Evolutionary conservation across 2,113 vertebrate genomes (phyloP).

Genomic region (Pipra filicauda): DNA sequence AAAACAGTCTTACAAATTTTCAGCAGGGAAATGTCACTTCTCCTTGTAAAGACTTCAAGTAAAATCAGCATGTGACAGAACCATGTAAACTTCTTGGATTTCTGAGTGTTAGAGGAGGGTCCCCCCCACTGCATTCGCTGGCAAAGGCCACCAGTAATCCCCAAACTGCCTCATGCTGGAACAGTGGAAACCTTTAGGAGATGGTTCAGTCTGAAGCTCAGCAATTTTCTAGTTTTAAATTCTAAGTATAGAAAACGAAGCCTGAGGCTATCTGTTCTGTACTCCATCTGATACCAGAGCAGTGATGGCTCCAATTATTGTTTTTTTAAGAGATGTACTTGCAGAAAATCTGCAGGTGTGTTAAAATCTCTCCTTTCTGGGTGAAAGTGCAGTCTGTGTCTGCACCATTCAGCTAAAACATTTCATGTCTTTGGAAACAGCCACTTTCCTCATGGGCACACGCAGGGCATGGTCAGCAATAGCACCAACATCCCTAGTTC

Average conservation of each 20-base stretch:
- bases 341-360: not conserved
- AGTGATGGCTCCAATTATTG: not conserved
- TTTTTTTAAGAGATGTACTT: not conserved
- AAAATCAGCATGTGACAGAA: not conserved
- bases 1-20: not conserved
- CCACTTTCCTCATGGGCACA: not conserved
- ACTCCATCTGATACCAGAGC: not conserved
- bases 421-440: not conserved
- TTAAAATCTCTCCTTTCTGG: not conserved
- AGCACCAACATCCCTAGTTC: not conserved
- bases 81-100: not conserved
- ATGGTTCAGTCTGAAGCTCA: not conserved
- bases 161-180: not conserved
- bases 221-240: conserved; percentile 3
- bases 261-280: not conserved
- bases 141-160: not conserved
- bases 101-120: not conserved
- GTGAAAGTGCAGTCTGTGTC: not conserved
- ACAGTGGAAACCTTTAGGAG: not conserved
- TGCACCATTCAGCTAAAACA: not conserved
- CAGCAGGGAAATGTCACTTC: not conserved
- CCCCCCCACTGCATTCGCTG: not conserved
- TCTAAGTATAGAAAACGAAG: not conserved
- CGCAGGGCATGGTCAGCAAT: not conserved
- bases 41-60: not conserved